These are phyloP conservation scores for Alosa alosa DNA, from an alignment of 2,113 vertebrate genomes.

Conservation along the genomic window DNA sequence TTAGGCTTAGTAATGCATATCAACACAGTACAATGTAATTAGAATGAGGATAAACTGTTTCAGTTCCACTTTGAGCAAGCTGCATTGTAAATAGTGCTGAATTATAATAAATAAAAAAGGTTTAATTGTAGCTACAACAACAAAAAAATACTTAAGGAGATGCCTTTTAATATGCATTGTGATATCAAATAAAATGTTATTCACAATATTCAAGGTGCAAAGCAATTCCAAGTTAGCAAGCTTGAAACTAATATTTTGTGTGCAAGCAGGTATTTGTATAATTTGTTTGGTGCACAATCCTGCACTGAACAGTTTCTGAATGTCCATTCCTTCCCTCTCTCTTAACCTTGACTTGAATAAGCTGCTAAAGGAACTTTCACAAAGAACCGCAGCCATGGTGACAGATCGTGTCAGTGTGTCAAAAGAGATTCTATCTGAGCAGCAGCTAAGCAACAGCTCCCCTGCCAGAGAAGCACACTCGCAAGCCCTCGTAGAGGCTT, in stretches of 20 bases:
- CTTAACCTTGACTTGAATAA: neutral
- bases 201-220: neutral
- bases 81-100: neutral
- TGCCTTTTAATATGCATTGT: neutral
- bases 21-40: neutral
- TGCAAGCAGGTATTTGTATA: neutral
- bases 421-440: neutral
- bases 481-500: neutral
- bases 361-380: neutral
- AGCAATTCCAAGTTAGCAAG: neutral
- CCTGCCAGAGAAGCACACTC: neutral
- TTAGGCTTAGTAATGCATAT: neutral
- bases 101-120: neutral
- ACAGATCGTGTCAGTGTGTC: constrained; percentile 11
- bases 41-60: neutral
- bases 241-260: neutral
- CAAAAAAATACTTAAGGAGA: neutral
- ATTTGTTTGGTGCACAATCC: neutral
- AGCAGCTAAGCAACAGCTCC: neutral
- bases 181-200: neutral
- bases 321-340: neutral
- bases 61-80: neutral
- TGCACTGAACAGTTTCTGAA: neutral
- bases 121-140: neutral
- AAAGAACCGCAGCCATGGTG: neutral